These are phyloP conservation scores for Napeogenes sylphis DNA, from an alignment of 2,888 invertebrate species.

Conservation along the genomic window DNA sequence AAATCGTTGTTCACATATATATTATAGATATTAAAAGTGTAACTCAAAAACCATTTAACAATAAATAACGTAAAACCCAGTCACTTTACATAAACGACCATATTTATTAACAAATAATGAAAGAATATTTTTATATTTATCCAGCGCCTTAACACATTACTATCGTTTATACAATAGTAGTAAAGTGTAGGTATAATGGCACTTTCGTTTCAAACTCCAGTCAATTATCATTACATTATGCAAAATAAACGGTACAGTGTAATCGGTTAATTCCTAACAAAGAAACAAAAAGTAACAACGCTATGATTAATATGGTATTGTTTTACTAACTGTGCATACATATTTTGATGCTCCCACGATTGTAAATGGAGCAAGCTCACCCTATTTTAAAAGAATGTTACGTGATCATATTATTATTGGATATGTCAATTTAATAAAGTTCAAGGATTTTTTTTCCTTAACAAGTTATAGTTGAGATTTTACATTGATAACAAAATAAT, in stretches of 20 bases:
- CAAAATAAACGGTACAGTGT: conserved; percentile 3
- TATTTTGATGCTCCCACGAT: conserved; percentile 49
- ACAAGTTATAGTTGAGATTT: too few species aligned
- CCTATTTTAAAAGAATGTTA: conserved; percentile 21
- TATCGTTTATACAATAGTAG: too few species aligned
- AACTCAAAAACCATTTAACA: too few species aligned
- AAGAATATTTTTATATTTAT: too few species aligned
- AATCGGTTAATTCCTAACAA: conserved; percentile 5
- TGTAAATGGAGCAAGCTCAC: conserved; percentile 43
- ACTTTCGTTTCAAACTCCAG: conserved; percentile 2
- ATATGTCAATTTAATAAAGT: conserved; percentile 16
- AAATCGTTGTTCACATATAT: too few species aligned
- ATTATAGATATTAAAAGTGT: too few species aligned
- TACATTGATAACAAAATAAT: too few species aligned
- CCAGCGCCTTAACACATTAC: too few species aligned
- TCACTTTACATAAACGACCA: too few species aligned
- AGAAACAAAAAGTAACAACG: conserved; percentile 12
- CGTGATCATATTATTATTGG: conserved; percentile 16
- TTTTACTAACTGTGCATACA: conserved; percentile 33
- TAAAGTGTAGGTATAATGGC: background rate
- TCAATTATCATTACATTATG: conserved; percentile 1
- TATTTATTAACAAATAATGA: too few species aligned
- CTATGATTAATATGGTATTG: conserved; percentile 14
- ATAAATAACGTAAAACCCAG: too few species aligned
- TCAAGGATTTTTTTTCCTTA: background rate